Percentiles rank a stretch among this genome's conserved stretches.
Conservation (phyloP, 2,797 vertebrate species). For the Myotis planiceps region DNA sequence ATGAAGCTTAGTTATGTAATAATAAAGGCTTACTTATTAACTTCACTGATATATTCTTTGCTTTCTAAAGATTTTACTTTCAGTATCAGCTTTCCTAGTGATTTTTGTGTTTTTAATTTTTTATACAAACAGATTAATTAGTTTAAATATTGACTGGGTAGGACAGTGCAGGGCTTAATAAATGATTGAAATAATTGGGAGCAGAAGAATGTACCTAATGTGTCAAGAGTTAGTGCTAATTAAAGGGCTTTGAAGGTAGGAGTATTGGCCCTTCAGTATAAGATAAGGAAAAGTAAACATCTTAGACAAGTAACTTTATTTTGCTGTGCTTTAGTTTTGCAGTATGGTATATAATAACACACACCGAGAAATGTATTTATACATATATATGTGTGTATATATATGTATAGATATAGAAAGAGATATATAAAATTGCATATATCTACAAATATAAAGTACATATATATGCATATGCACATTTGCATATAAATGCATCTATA, state of each 20-base stretch:
- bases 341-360: not conserved
- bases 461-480: not conserved
- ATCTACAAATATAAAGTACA: not conserved
- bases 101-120: not conserved
- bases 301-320: not conserved
- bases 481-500: not conserved
- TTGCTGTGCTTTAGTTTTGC: not conserved
- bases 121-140: not conserved
- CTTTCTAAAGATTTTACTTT: constrained; percentile 10
- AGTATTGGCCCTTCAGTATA: not conserved
- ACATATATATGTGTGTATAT: not conserved
- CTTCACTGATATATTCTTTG: not conserved
- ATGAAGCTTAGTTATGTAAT: not conserved
- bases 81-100: not conserved
- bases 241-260: not conserved
- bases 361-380: not conserved
- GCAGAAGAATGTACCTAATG: not conserved
- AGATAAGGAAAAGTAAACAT: not conserved
- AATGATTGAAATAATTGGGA: not conserved
- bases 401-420: not conserved
- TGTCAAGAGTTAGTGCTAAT: not conserved
- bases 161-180: not conserved
- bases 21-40: not conserved
- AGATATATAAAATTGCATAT: not conserved
- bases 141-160: not conserved